Percentiles rank a stretch among this genome's conserved stretches.
Evolutionary conservation across 2,797 vertebrate species (phyloP).

Genomic region (Hybognathus amarus): DNA sequence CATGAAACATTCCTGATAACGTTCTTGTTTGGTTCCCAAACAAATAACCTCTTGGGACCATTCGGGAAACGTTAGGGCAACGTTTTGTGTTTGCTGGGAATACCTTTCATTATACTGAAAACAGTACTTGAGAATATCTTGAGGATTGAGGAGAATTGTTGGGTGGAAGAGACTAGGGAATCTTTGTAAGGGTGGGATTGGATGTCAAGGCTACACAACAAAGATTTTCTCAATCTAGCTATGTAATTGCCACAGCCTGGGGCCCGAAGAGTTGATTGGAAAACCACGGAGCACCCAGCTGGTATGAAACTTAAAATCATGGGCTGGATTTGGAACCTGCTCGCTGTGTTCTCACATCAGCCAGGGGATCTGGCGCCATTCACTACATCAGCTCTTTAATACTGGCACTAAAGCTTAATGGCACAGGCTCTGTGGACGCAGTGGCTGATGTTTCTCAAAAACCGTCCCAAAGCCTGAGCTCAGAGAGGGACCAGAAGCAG

Average conservation of each 20-base stretch:
- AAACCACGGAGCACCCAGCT: slow-evolving; percentile 44
- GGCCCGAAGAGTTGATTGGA: slow-evolving; percentile 46
- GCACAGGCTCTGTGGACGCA: slow-evolving; percentile 36
- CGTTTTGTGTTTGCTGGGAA: too few species aligned
- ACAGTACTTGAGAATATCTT: neutral
- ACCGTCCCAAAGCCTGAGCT: slow-evolving; percentile 38
- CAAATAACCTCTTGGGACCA: too few species aligned
- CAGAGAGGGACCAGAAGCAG: slow-evolving; percentile 44
- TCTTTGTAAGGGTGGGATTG: slow-evolving; percentile 42
- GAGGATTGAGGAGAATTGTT: neutral
- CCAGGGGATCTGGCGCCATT: slow-evolving; percentile 55
- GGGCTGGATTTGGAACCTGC: slow-evolving; percentile 31
- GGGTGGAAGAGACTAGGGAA: slow-evolving; percentile 42
- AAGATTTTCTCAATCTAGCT: slow-evolving; percentile 47
- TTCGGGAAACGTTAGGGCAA: too few species aligned
- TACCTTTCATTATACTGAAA: neutral
- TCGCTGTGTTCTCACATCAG: slow-evolving; percentile 45
- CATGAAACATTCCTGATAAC: too few species aligned
- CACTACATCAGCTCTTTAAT: slow-evolving; percentile 57
- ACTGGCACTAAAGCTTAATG: slow-evolving; percentile 55
- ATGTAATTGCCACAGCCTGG: slow-evolving; percentile 42
- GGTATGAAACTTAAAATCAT: slow-evolving; percentile 34
- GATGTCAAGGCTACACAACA: slow-evolving; percentile 34
- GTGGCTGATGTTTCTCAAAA: slow-evolving; percentile 53
- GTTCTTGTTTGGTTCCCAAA: too few species aligned